A percentile compares a stretch with the other conserved stretches of the same genome.
Conservation (phyloP, 2,797 vertebrate species). For the Argyrosomus regius region DNA sequence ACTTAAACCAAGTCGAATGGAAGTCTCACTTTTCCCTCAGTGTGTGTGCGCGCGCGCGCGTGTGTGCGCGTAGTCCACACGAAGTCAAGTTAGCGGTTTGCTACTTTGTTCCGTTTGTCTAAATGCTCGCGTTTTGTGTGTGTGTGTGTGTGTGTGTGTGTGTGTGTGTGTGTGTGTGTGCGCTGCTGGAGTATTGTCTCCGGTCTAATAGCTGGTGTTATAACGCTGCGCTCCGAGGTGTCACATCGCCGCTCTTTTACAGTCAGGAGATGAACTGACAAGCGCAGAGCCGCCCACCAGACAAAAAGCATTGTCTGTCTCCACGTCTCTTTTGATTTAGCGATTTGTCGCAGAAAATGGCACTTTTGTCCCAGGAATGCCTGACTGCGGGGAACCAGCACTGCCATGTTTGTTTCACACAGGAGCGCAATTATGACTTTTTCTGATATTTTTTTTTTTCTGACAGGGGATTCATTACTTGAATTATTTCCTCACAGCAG, state of each 20-base stretch:
- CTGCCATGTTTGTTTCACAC: conserved; percentile 66
- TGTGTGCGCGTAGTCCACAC: conserved; percentile 25
- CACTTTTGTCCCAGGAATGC: conserved; percentile 80
- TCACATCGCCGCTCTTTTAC: conserved; percentile 73
- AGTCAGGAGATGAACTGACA: conserved; percentile 77
- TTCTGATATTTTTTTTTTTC: neutral
- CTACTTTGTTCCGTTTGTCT: conserved; percentile 22
- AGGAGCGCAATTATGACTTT: conserved; percentile 38
- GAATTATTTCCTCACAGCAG: conserved; percentile 33
- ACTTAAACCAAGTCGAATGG: conserved; percentile 64
- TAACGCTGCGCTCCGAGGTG: conserved; percentile 74
- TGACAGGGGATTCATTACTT: conserved; percentile 38
- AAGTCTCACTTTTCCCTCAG: conserved; percentile 73
- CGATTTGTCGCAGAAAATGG: conserved; percentile 85
- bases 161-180: too few species aligned
- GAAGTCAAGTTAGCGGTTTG: conserved; percentile 54
- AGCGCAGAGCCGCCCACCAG: conserved; percentile 82
- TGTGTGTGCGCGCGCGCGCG: conserved; percentile 52
- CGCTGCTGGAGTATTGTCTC: conserved; percentile 4
- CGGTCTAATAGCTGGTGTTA: conserved; percentile 54
- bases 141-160: too few species aligned
- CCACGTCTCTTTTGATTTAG: conserved; percentile 80
- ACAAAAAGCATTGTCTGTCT: conserved; percentile 83
- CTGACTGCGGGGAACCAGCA: conserved; percentile 64
- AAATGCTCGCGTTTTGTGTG: too few species aligned